phyloP scores from a whole-genome alignment of 2,113 vertebrate genomes.

The Thunnus maccoyii region DNA sequence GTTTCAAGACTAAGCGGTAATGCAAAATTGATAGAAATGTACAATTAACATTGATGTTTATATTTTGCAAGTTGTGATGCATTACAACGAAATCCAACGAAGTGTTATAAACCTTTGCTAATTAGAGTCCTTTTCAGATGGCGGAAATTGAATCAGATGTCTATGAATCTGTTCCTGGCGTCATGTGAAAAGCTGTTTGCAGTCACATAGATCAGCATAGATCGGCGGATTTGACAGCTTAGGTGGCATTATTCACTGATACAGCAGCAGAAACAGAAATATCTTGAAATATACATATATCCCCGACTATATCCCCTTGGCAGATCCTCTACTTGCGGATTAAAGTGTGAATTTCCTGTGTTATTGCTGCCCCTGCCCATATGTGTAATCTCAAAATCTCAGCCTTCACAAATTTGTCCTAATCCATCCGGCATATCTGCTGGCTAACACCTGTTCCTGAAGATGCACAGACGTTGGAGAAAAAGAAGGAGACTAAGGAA shows the following conservation, averaged over 20 bases:
- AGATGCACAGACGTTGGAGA: slow-evolving; percentile 13
- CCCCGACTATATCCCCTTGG: slow-evolving; percentile 16
- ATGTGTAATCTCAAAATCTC: slow-evolving; percentile 76
- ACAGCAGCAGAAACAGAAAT: slow-evolving; percentile 33
- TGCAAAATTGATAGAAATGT: no score
- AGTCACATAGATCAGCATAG: slow-evolving; percentile 37
- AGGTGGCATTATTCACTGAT: slow-evolving; percentile 56
- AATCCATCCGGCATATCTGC: slow-evolving; percentile 64
- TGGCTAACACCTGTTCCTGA: slow-evolving; percentile 70
- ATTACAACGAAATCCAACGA: no score
- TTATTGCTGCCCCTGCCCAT: slow-evolving; percentile 57
- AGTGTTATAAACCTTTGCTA: no score
- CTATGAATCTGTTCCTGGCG: slow-evolving; percentile 1
- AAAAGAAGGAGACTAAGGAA: slow-evolving; percentile 19
- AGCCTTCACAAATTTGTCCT: slow-evolving; percentile 66
- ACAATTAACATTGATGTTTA: no score
- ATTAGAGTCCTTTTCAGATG: no score
- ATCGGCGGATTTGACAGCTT: slow-evolving; percentile 65
- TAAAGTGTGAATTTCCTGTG: slow-evolving; percentile 74
- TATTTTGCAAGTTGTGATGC: no score
- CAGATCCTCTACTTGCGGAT: slow-evolving; percentile 66
- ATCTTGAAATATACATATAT: slow-evolving; percentile 49
- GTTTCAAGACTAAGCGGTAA: no score
- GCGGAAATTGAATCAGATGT: neutral
- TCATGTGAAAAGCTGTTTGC: slow-evolving; percentile 44